Evolutionary conservation across 2,113 vertebrate genomes (phyloP), one percentile per base, ranked within the genome.

Genomic region (Psittacus erithacus): DNA sequence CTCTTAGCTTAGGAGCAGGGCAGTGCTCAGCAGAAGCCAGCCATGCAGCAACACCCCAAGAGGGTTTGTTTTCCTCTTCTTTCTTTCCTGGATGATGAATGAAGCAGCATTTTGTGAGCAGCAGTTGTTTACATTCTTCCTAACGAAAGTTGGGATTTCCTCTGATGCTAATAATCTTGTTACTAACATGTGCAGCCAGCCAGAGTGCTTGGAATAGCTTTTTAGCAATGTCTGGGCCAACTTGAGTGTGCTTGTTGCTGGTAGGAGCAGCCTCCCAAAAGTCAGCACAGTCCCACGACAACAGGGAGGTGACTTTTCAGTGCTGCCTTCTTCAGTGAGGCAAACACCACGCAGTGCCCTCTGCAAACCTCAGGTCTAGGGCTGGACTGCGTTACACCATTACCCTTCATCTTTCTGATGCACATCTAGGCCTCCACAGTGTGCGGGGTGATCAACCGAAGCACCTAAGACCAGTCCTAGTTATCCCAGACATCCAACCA

Each of bases 71-170:
- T 60, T 4, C 3, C 7, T 20, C 4, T 14, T 19, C 38, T 29
- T 39, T n/a, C 29, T 91, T 75, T 86, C 63, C 84, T 88, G 70
- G 41, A 33, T 82, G 62, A 71, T 71, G 80, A 88, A 88, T 67
- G 75, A 82, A 88, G 65, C 76, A 63, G 71, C 65, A 75, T 92
- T 93, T 57, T 71, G 75, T 57, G 86, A 92, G 25, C 65, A 94
- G 83, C 62, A 57, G 38, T 60, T 82, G 71, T 95, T 95, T 94
- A 88, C 83, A 47, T 82, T 88, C 75, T 85, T 84, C 70, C 75
- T 65, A 82, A 84, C 69, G 88, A 94, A 96, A 92, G 76, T 12
- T 71, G 70, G 75, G 71, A 88, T 94, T 92, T 94, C 76, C 71
- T 85, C 70, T 90, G 93, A 63, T 85, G 83, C 50, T 75, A 75